Base-by-base conservation (phyloP, 2,888 invertebrate species). In the Drosophila imparisetae region DNA sequence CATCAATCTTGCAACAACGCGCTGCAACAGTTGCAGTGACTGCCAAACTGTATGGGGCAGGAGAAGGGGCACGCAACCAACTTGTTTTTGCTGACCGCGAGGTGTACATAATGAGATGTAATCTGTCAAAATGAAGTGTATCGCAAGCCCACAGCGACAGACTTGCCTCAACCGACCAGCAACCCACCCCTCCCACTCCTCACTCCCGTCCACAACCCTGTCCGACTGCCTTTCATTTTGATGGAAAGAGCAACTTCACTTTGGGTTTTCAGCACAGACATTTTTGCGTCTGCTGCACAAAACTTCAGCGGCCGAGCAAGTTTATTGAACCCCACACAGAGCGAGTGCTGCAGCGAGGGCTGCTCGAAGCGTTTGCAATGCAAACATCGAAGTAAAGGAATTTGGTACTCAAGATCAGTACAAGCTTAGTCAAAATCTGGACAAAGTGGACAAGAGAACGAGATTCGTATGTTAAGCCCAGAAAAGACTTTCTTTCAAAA, bases 41-140 rank as follows among this genome's bases (percentile, higher is more conserved):
- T 78, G 59, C 34, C 75, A 84, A 81, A 84, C 72, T 85, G 84
- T 64, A 53, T 18, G 27, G 7, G 18, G 27, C 29, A 40, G 75
- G 4, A 27, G 52, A 63, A 67, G 58, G 62, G 29, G 29, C 57
- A 83, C 10, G 29, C 59, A 83, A 81, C 79, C 66, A 59, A 81
- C 83, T 87, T 85, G 54, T 40, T 53, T 30, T 21, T 82, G 71
- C 78, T 81, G 86, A 81, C 90, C 89, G 76, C 91, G 72, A 91
- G 91, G 90, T 90, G 88, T 86, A 88, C 85, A 85, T 91, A 91
- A 91, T 91, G 91, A 91, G 92, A 91, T 91, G 91, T 91, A 91
- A 91, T 91, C 92, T 92, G 90, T 91, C 92, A 91, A 91, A 91
- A 91, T 91, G 86, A 91, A 90, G 89, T 88, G 89, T 81, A 85